A percentile compares a stretch with the other conserved stretches of the same genome.
Conservation (phyloP, 2,797 vertebrate species). For the Neosilurus hyrtlii region DNA sequence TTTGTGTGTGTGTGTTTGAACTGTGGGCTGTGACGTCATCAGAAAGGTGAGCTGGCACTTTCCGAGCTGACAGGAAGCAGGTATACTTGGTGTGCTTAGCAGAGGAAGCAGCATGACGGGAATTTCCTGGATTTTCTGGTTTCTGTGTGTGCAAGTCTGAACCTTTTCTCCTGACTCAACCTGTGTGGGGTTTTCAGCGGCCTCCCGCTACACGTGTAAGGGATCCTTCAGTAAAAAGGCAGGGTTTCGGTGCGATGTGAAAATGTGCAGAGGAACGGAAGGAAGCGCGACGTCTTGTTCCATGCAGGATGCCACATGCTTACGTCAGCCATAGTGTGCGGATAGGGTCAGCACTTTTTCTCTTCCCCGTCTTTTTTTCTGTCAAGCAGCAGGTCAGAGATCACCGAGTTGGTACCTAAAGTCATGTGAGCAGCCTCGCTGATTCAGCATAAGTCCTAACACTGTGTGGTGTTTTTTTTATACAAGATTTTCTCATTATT, state of each 20-base stretch:
- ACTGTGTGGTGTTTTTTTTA: background rate
- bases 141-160: background rate
- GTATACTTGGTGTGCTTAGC: background rate
- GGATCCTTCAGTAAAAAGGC: background rate
- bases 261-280: background rate
- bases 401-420: conserved; percentile 58
- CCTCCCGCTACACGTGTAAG: background rate
- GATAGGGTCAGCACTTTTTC: conserved; percentile 62
- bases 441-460: conserved; percentile 52
- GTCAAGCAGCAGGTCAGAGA: conserved; percentile 66
- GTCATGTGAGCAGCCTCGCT: conserved; percentile 70
- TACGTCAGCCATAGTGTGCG: conserved; percentile 48
- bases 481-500: background rate
- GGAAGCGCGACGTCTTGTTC: background rate
- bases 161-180: background rate
- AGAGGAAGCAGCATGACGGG: conserved; percentile 36
- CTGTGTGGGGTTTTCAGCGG: background rate
- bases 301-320: conserved; percentile 59
- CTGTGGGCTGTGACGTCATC: conserved; percentile 22
- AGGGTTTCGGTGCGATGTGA: background rate
- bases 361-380: conserved; percentile 29
- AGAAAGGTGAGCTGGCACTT: conserved; percentile 19
- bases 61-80: conserved; percentile 30
- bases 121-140: conserved; percentile 41
- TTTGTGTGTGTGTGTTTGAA: background rate